phyloP scores from a whole-genome alignment of 2,888 invertebrate genomes.

The Sphaeridia pumilis region DNA sequence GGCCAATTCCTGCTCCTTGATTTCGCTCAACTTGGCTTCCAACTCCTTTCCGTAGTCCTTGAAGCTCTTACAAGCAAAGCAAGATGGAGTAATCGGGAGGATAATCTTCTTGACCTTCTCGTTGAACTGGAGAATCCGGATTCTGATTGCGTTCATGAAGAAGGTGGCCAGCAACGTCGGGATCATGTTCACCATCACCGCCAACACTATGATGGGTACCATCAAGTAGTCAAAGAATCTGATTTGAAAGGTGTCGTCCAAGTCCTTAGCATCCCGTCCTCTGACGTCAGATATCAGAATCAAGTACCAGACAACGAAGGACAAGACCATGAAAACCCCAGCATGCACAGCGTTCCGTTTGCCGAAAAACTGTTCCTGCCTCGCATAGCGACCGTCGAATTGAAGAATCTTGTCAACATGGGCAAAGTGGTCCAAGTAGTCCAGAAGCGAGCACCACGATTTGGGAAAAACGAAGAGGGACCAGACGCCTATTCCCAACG shows the following conservation, averaged over 20 bases:
- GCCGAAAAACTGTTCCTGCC: conserved; percentile 20
- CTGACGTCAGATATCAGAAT: conserved; percentile 19
- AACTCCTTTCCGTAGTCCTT: conserved; percentile 28
- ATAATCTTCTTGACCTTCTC: conserved; percentile 19
- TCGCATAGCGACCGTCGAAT: conserved; percentile 21
- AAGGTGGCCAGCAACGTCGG: conserved; percentile 26
- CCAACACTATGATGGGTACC: conserved; percentile 16
- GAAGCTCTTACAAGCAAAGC: conserved; percentile 19
- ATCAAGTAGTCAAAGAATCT: conserved; percentile 18
- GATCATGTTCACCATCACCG: conserved; percentile 10
- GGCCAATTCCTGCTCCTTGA: conserved; percentile 15
- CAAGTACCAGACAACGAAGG: conserved; percentile 9
- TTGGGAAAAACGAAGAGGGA: conserved; percentile 30
- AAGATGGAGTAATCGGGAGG: conserved; percentile 20
- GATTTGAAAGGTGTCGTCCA: too few species aligned
- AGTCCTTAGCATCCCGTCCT: neutral
- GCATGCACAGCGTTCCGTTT: conserved; percentile 9
- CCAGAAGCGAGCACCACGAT: conserved; percentile 15
- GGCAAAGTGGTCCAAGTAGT: conserved; percentile 23
- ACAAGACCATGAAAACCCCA: conserved; percentile 5
- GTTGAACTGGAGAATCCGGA: conserved; percentile 28
- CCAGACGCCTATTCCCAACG: conserved; percentile 21
- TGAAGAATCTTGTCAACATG: conserved; percentile 27
- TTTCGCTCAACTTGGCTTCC: conserved; percentile 6
- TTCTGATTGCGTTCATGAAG: conserved; percentile 23